phyloP scores from a whole-genome alignment of 1,140 invertebrate genomes.

The Trialeurodes vaporariorum region DNA sequence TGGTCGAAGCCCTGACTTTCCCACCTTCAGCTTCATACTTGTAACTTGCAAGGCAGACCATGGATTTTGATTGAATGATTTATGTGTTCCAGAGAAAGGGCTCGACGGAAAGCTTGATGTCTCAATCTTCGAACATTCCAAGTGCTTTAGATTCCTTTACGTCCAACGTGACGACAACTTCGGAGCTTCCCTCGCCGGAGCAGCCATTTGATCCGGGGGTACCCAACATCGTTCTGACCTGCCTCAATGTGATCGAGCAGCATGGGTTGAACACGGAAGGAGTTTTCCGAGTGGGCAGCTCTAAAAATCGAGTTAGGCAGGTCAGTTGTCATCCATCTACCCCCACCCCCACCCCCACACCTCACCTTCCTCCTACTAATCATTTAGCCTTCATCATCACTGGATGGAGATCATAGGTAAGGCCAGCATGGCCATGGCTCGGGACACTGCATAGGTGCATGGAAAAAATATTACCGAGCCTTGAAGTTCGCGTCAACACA shows the following conservation, averaged over 20 bases:
- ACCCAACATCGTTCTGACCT: conserved; percentile 60
- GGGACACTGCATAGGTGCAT: too few relatives aligned
- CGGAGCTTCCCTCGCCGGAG: conserved; percentile 21
- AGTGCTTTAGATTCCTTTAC: conserved; percentile 38
- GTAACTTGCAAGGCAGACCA: too few relatives aligned
- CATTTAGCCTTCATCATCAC: too few relatives aligned
- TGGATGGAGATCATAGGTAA: too few relatives aligned
- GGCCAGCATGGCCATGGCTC: too few relatives aligned
- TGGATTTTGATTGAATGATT: conserved; percentile 3
- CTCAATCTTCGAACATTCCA: conserved; percentile 41
- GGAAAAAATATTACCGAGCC: too few relatives aligned
- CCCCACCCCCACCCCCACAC: too few relatives aligned
- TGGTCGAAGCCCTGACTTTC: too few relatives aligned
- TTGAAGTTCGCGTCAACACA: too few relatives aligned
- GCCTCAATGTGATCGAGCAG: conserved; percentile 64
- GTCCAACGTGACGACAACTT: conserved; percentile 18
- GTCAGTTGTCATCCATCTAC: conserved; percentile 47
- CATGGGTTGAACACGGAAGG: conserved; percentile 72
- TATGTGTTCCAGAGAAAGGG: conserved; percentile 35
- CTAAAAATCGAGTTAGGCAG: conserved; percentile 82
- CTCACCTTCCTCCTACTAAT: too few relatives aligned
- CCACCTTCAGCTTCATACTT: too few relatives aligned
- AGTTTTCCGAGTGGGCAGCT: conserved; percentile 79
- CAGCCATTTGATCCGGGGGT: conserved; percentile 37
- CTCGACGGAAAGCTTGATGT: conserved; percentile 50